Conservation (phyloP, 2,113 vertebrate species). For the Leucopsar rothschildi region DNA sequence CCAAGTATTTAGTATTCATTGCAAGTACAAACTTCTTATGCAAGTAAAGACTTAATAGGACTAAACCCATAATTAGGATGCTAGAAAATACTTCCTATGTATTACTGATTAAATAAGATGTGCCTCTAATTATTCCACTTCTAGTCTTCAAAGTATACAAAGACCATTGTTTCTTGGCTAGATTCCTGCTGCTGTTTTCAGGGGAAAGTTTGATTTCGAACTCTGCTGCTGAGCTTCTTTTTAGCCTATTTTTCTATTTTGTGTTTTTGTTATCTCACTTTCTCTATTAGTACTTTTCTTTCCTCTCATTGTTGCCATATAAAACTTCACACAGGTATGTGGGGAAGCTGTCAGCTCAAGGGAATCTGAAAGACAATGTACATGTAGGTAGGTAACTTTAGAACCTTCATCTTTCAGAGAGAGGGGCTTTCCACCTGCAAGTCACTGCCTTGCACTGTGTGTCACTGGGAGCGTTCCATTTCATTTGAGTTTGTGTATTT, state of each 20-base stretch:
- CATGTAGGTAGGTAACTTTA: neutral
- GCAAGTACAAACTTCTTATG: neutral
- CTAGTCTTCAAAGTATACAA: neutral
- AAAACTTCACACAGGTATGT: neutral
- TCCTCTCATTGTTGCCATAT: neutral
- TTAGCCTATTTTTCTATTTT: neutral
- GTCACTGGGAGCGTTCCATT: neutral
- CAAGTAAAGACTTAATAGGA: neutral
- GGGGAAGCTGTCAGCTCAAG: neutral
- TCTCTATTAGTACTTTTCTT: neutral
- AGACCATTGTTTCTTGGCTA: neutral
- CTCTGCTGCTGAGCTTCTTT: neutral
- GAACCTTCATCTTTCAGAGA: neutral
- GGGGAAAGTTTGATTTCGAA: neutral
- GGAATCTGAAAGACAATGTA: accelerated
- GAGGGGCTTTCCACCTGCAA: neutral
- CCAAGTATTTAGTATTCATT: neutral
- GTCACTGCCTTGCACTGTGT: neutral
- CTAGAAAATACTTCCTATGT: neutral
- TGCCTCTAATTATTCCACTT: neutral
- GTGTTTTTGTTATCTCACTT: neutral
- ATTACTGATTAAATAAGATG: neutral
- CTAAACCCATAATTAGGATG: neutral
- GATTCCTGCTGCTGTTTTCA: neutral
- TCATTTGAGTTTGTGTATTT: neutral